Percentiles rank a stretch among this genome's conserved stretches.
phyloP scores from a whole-genome alignment of 37 sponge, comb jelly and placozoan species.

The Oscarella lobularis region DNA sequence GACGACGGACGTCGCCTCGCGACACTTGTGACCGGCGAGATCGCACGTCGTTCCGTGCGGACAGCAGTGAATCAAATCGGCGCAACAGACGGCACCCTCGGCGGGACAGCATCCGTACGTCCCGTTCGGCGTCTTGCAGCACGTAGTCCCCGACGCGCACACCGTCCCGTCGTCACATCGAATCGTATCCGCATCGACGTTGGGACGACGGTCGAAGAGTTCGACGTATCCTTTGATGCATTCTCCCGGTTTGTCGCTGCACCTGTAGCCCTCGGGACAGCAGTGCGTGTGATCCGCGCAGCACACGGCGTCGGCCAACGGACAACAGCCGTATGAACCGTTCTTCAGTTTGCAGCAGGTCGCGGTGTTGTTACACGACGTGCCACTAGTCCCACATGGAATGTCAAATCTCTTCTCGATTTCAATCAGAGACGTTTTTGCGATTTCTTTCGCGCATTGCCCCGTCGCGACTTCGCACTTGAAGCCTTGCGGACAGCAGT shows the following conservation, averaged over 20 bases:
- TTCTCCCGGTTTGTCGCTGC: slow-evolving; percentile 15
- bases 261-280: slow-evolving; percentile 37
- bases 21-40: slow-evolving; percentile 21
- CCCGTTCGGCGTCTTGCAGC: slow-evolving; percentile 11
- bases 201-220: no score
- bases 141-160: slow-evolving; percentile 17
- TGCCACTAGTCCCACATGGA: no score
- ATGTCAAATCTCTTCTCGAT: no score
- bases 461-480: no score
- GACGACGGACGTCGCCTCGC: not conserved
- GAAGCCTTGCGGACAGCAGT: slow-evolving; percentile 66
- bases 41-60: slow-evolving; percentile 29
- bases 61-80: slow-evolving; percentile 35
- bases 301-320: slow-evolving; percentile 20
- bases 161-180: slow-evolving; percentile 6
- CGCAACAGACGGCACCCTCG: slow-evolving; percentile 35
- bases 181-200: no score
- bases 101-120: slow-evolving; percentile 42
- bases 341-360: slow-evolving; percentile 50
- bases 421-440: no score
- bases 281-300: slow-evolving; percentile 32
- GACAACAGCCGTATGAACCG: slow-evolving; percentile 27
- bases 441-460: no score
- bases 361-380: no score
- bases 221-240: no score